Evolutionary conservation across 2,797 vertebrate genomes (phyloP), one percentile per base, ranked within the genome.

Genomic region (Tinamus major): DNA sequence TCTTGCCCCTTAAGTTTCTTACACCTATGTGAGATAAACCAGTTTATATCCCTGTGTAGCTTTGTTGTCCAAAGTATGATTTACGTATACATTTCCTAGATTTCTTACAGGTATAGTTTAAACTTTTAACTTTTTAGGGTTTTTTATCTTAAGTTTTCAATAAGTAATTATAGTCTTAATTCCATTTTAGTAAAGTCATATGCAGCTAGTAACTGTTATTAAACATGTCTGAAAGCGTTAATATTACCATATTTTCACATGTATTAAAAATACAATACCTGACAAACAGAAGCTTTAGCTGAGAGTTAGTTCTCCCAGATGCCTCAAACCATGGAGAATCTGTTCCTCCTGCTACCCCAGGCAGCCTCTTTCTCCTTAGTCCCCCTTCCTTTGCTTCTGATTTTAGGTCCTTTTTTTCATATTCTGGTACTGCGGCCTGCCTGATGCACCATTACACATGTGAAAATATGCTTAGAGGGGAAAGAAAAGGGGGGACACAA

Each of bases 191-290:
- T 56, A 10, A 0, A 23, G 62, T 61, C 53, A 13, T n/a, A 5
- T 37, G 5, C 20, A 14, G 2, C 8, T 89, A 88, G 79, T 3
- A 81, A 10, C 17, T 67, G 55, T 53, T 72, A 55, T 20, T 72
- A 93, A 88, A 55, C 2, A 35, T 31, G 46, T 62, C 59, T 76
- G 51, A 88, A 79, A 79, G 37, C 29, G 65, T 76, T 42, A 84
- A 41, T 4, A 27, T 63, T 51, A 10, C 33, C 79, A 1, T 81
- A 65, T 70, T 86, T 81, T 23, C 24, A 65, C 13, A 21, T 16
- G 3, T 46, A 21, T 79, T 72, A 24, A 65, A 71, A 82, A 65
- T 10, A 0, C 1, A 68, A 65, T 37, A 63, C 12, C 42, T 69
- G 19, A 48, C 2, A 62, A 49, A n/a, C 55, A 88, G 58, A 91